Evolutionary conservation across 2,797 vertebrate species (phyloP), one percentile per base, ranked within the genome.

Genomic region (Bryconaethiops microstoma): DNA sequence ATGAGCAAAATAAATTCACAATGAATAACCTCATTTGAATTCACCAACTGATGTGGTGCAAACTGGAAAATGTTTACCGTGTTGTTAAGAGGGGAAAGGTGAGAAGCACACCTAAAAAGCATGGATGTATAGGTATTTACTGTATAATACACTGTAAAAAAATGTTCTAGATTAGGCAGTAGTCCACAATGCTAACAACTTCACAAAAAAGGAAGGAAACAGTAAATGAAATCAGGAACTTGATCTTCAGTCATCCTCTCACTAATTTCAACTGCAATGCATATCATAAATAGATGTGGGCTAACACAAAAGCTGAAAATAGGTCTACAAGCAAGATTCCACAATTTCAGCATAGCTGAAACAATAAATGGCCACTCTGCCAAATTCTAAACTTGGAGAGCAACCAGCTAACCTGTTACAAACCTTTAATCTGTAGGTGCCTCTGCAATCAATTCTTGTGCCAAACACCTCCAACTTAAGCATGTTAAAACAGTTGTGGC

Each of bases 1-100:
- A 93, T 93, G 93, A 94, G 91, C 91, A 93, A 92, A 93, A 92
- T 93, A 88, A 92, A 91, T 93, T 93, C 92, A 95, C 92, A 93
- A 94, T 93, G 90, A 92, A 89, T 92, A 91, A 91, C 80, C 62
- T 92, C 83, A 84, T 91, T 91, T 87, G 87, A 88, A 91, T 89
- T 87, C 87, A 88, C 87, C 88, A 84, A 88, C 63, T 86, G 90
- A 83, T 91, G 88, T 88, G 91, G 90, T 87, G 92, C 79, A 83
- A 92, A 83, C 79, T 75, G 79, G 80, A 81, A 80, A 82, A 89
- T 90, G 91, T 93, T 91, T 93, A 94, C 92, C 93, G 90, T 91
- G 82, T 92, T 91, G 81, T 92, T 92, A 93, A 90, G 89, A 92
- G 90, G 87, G 89, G 89, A 89, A 91, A 89, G 85, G 91, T 90